Conservation (phyloP, 2,113 vertebrate species). For the Epinephelus cyanopodus region DNA sequence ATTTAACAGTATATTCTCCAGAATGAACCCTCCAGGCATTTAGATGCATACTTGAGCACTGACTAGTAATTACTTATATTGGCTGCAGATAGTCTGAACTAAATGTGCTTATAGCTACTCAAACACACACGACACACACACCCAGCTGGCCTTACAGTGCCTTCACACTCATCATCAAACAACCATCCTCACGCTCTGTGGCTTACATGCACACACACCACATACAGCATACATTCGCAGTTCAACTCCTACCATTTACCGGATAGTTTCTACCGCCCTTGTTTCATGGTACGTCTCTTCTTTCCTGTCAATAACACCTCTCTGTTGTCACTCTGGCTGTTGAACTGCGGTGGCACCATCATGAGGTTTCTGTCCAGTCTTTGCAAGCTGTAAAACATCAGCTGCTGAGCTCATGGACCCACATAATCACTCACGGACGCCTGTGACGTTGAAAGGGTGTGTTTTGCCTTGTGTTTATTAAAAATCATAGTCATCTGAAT, state of each 20-base stretch:
- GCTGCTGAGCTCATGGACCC: neutral
- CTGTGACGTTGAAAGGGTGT: neutral
- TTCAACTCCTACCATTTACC: neutral
- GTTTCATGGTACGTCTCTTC: neutral
- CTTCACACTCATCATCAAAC: constrained; percentile 19
- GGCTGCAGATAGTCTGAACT: neutral
- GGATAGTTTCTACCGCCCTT: neutral
- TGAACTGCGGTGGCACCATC: neutral
- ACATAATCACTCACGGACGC: neutral
- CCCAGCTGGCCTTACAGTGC: constrained; percentile 3
- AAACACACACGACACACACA: neutral
- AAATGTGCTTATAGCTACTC: neutral
- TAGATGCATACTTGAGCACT: neutral
- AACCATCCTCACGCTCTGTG: neutral
- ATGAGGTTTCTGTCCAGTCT: constrained; percentile 14
- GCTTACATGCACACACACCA: neutral
- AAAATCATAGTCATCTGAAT: neutral
- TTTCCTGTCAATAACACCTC: constrained; percentile 1
- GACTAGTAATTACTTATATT: neutral
- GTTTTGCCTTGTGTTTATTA: neutral
- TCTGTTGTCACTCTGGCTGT: constrained; percentile 5
- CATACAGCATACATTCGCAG: neutral
- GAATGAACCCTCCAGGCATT: neutral
- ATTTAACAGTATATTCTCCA: neutral
- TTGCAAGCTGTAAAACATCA: constrained; percentile 12